A percentile compares a stretch with the other conserved stretches of the same genome.
These are phyloP conservation scores for Cinara cedri DNA, from an alignment of 2,888 invertebrate genomes.

Conservation along the genomic window DNA sequence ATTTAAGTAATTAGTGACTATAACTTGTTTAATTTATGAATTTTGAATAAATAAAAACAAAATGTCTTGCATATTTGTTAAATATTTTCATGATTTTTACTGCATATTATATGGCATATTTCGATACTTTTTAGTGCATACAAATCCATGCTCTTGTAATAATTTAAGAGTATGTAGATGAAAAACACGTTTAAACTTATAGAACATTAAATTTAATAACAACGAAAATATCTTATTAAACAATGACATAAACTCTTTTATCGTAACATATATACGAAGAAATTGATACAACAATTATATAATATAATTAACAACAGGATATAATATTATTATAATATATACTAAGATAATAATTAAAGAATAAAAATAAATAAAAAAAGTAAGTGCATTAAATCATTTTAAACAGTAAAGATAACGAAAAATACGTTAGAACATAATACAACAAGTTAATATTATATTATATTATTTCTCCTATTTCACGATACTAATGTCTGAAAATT, in stretches of 20 bases:
- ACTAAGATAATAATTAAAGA: conserved; percentile 31
- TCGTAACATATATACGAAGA: conserved; percentile 44
- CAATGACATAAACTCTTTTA: conserved; percentile 50
- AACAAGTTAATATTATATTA: conserved; percentile 19
- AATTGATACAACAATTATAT: conserved; percentile 51
- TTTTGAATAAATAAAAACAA: no score
- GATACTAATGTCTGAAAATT: background rate
- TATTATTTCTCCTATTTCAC: background rate
- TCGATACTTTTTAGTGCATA: no score
- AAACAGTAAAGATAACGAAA: conserved; percentile 11
- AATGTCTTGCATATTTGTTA: no score
- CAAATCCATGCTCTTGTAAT: no score
- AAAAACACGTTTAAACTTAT: conserved; percentile 17
- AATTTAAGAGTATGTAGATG: no score
- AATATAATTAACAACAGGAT: conserved; percentile 53
- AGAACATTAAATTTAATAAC: conserved; percentile 53
- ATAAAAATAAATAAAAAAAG: conserved; percentile 32
- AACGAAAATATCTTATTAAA: conserved; percentile 42
- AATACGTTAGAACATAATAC: conserved; percentile 19
- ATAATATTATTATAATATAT: conserved; percentile 23
- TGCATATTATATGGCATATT: no score
- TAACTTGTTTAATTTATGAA: no score
- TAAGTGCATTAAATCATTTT: conserved; percentile 22
- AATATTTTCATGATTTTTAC: no score
- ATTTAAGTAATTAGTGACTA: no score